Conservation (phyloP, 2,797 vertebrate genomes). For the Amazona ochrocephala region DNA sequence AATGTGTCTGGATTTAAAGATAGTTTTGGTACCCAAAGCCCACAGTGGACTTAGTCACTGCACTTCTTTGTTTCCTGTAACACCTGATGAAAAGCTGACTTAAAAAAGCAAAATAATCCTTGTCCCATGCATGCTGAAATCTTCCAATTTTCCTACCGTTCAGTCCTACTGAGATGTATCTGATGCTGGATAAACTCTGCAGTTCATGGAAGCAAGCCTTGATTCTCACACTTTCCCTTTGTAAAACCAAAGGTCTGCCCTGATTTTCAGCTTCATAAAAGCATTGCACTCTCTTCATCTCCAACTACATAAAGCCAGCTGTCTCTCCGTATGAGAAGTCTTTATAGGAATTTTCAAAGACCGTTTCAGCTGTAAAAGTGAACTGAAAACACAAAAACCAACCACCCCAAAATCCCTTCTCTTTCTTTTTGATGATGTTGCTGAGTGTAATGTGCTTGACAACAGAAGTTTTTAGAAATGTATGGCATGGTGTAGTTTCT, state of each 20-base stretch:
- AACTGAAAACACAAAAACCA: conserved; percentile 51
- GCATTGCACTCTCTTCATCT: conserved; percentile 18
- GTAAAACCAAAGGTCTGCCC: conserved; percentile 33
- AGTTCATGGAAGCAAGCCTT: not conserved
- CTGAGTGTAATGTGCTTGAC: conserved; percentile 35
- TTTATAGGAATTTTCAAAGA: conserved; percentile 61
- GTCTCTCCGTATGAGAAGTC: conserved; percentile 44
- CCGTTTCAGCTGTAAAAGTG: conserved; percentile 45
- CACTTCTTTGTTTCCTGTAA: not conserved
- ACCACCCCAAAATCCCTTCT: not conserved
- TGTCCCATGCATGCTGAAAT: not conserved
- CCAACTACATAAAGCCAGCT: conserved; percentile 28
- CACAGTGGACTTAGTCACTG: not conserved
- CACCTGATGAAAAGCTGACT: not conserved
- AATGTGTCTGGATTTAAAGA: not conserved
- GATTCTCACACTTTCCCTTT: not conserved
- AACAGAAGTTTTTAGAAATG: conserved; percentile 33
- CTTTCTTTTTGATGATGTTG: conserved; percentile 59
- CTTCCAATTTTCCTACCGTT: not conserved
- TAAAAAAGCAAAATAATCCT: not conserved
- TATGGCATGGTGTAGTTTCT: conserved; percentile 62
- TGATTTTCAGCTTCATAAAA: conserved; percentile 49
- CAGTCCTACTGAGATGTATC: not conserved
- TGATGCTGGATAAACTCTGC: not conserved
- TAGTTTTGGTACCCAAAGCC: not conserved